A percentile compares a stretch with the other conserved stretches of the same genome.
Evolutionary conservation across 2,113 vertebrate genomes (phyloP).

Genomic region (Carassius auratus): DNA sequence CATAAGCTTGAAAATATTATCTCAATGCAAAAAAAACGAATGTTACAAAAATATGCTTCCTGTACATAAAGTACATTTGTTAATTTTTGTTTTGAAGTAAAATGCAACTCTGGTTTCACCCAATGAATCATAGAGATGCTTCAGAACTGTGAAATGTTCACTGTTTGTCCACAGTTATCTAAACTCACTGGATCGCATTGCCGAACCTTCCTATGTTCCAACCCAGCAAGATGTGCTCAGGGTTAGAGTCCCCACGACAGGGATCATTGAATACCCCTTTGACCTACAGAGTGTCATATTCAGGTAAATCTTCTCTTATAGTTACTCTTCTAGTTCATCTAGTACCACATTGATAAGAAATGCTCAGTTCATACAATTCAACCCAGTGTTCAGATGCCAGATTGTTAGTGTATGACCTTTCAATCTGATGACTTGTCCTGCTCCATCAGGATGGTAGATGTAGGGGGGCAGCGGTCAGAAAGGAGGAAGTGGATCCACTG

Average conservation of each 20-base stretch:
- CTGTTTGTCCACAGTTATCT: constrained; percentile 76
- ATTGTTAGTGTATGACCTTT: background rate
- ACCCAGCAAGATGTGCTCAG: constrained; percentile 84
- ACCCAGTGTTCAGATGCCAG: background rate
- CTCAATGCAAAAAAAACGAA: background rate
- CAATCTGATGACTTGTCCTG: background rate
- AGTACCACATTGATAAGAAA: background rate
- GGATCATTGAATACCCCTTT: constrained; percentile 85
- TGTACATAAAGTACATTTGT: background rate
- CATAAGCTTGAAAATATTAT: too few species aligned
- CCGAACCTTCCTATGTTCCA: constrained; percentile 74
- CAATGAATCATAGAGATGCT: background rate
- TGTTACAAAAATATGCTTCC: background rate
- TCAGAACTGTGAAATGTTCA: background rate
- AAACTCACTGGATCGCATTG: constrained; percentile 79
- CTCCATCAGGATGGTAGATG: constrained; percentile 84
- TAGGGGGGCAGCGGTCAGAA: constrained; percentile 88
- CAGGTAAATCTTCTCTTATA: constrained; percentile 72
- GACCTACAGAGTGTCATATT: constrained; percentile 84
- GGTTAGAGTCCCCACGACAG: constrained; percentile 81
- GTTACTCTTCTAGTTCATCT: background rate
- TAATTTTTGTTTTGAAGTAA: background rate
- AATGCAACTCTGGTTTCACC: background rate
- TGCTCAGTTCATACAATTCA: background rate
- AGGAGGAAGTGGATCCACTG: constrained; percentile 81